Base-by-base conservation (phyloP, 2,888 invertebrate species). In the Heliconius ethilla region DNA sequence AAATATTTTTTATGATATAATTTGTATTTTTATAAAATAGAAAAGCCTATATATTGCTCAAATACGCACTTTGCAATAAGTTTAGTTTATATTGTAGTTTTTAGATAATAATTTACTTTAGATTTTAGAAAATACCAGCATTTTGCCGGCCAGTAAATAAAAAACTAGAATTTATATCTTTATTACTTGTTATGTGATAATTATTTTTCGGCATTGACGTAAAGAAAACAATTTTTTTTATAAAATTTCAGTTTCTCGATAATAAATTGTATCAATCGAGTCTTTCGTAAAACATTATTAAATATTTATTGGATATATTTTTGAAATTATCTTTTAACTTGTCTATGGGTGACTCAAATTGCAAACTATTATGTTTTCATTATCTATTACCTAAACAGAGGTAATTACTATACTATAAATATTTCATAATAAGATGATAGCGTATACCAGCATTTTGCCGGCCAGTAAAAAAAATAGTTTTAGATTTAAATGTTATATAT, bases 121-220 rank as follows among this genome's bases (percentile, higher is more conserved):
- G 77, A 27, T 66, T 25, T 80, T 59, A 63, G 62, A 33, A 70
- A 29, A 27, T 59, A 29, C 78, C 80, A 82, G 91, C 90, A 91
- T 91, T 91, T 91, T 85, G 83, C 85, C 87, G 91, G 91, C 91
- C 91, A 91, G 91, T 90, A 90, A 87, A 83, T 81, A 78, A 83
- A 86, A 86, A 85, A 9, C 15, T 76, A 62, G 27, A 22, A 73
- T 73, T 65, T 72, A 77, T 78, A 37, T 82, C 75, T 81, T 79
- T 82, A 80, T 80, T 76, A 55, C 1, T 66, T 22, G 6, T 37
- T 67, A n/a, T n/a, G 5, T 33, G n/a, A 67, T n/a, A 10, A n/a
- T 37, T 3, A 29, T 10, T 3, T 37, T 11, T n/a, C n/a, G 37
- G 66, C 0, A n/a, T 11, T 66, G 29, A 18, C 65, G 2, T 18